Evolutionary conservation across 2,113 vertebrate species (phyloP).

Genomic region (Puma concolor): DNA sequence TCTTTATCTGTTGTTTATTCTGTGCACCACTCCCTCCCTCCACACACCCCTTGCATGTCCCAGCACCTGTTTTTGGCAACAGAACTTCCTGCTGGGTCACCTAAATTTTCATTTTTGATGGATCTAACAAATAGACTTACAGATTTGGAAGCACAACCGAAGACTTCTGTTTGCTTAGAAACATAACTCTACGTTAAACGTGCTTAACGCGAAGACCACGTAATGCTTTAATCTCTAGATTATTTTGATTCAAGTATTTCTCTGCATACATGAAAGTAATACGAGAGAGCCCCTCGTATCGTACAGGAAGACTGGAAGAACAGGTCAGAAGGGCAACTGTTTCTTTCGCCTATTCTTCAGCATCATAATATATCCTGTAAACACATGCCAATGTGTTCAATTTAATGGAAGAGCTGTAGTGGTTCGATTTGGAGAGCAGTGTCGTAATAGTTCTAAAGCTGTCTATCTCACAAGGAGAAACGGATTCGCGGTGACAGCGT

Average conservation of each 20-base stretch:
- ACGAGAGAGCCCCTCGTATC: background rate
- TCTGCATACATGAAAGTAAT: background rate
- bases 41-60: background rate
- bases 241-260: constrained; percentile 46
- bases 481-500: background rate
- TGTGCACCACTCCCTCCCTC: accelerated
- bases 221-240: background rate
- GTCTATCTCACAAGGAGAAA: constrained; percentile 59
- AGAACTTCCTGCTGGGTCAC: background rate
- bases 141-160: background rate
- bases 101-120: constrained; percentile 38
- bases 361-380: constrained; percentile 37
- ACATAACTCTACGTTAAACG: background rate
- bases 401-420: constrained; percentile 46
- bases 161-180: background rate
- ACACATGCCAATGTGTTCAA: constrained; percentile 30
- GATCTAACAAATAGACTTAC: background rate
- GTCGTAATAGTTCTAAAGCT: constrained; percentile 66
- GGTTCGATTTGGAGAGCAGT: constrained; percentile 44
- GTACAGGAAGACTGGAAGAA: background rate
- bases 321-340: background rate
- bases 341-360: background rate
- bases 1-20: background rate
- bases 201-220: background rate
- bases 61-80: background rate